Evolutionary conservation across 2,888 invertebrate species (phyloP).

Genomic region (Drosophila heteroneura): DNA sequence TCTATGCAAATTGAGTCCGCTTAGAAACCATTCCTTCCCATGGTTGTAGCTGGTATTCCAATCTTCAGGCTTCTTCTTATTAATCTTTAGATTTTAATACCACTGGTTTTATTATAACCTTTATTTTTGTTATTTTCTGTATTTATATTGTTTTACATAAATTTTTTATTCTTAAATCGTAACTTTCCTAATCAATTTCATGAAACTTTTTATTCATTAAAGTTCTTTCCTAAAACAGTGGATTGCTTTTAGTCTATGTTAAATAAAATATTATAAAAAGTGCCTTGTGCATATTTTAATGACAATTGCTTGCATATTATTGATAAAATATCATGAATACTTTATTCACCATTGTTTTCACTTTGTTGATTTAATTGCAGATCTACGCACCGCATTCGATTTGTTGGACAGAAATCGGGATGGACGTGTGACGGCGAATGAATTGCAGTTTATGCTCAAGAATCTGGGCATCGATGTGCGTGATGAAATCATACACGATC

Average conservation of each 20-base stretch:
- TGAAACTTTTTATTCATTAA: no score
- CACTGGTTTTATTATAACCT: not conserved
- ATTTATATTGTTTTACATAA: not conserved
- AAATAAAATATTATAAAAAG: not conserved
- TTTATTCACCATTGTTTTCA: conserved; percentile 2
- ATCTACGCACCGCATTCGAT: conserved; percentile 91
- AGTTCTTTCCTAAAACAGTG: not conserved
- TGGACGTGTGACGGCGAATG: conserved; percentile 90
- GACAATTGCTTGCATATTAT: not conserved
- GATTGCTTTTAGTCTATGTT: not conserved
- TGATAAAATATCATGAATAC: not conserved
- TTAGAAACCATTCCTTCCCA: not conserved
- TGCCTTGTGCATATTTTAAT: not conserved
- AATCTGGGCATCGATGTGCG: conserved; percentile 91
- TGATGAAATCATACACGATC: conserved; percentile 90
- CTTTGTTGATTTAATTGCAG: conserved; percentile 85
- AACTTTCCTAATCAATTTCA: no score
- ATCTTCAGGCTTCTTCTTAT: not conserved
- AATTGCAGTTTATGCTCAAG: conserved; percentile 92
- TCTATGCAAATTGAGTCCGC: not conserved
- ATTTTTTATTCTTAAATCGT: not conserved
- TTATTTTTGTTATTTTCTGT: not conserved
- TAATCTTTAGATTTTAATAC: not conserved
- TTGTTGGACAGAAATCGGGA: conserved; percentile 92
- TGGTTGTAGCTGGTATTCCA: not conserved